These are phyloP conservation scores for Sebastolobus altivelis DNA, from an alignment of 2,797 vertebrate species.

Conservation along the genomic window DNA sequence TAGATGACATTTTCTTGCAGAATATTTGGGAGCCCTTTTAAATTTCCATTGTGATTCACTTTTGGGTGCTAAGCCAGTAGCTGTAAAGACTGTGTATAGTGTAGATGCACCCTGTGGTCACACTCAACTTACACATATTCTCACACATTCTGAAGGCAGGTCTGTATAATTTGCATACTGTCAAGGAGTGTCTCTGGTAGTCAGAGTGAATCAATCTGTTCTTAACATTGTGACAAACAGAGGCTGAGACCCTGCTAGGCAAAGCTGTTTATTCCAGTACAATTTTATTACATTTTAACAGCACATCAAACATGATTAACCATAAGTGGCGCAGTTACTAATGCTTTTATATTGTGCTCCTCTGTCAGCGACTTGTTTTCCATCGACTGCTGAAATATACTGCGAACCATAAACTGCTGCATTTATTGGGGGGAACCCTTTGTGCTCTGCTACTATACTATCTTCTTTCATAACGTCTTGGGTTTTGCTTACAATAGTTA, in stretches of 20 bases:
- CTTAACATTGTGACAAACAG: conserved; percentile 44
- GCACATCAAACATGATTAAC: conserved; percentile 58
- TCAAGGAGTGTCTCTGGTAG: conserved; percentile 38
- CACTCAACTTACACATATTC: conserved; percentile 13
- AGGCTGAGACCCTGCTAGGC: conserved; percentile 17
- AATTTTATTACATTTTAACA: conserved; percentile 53
- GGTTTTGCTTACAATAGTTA: conserved; percentile 55
- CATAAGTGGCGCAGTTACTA: conserved; percentile 56
- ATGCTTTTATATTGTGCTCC: conserved; percentile 46
- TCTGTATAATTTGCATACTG: conserved; percentile 39
- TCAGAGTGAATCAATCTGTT: conserved; percentile 27
- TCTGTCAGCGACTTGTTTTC: conserved; percentile 54
- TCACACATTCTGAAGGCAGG: conserved; percentile 16
- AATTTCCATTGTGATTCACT: conserved; percentile 17
- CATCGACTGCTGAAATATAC: conserved; percentile 31
- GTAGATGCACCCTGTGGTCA: conserved; percentile 20
- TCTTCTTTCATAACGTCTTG: conserved; percentile 53
- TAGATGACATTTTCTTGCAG: conserved; percentile 15
- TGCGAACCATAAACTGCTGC: conserved; percentile 47
- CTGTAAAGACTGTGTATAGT: conserved; percentile 8
- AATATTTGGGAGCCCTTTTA: conserved; percentile 26
- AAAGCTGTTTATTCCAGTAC: conserved; percentile 48
- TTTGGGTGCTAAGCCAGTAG: neutral
- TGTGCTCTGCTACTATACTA: conserved; percentile 38
- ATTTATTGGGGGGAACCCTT: conserved; percentile 49